phyloP scores from a whole-genome alignment of 1,140 invertebrate genomes.

The Nilaparvata lugens region DNA sequence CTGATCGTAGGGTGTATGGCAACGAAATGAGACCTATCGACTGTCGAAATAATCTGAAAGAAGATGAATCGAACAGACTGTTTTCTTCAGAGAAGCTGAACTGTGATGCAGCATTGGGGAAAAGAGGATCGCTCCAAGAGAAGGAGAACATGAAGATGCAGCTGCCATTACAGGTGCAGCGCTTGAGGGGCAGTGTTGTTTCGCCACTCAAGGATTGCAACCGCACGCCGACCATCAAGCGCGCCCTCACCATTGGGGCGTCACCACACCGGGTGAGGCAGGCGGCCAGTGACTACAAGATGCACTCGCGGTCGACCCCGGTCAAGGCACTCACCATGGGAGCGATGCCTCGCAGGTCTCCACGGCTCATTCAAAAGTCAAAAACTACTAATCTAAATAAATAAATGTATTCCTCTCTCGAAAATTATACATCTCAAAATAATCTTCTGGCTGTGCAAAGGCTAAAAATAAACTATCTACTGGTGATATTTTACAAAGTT shows the following conservation, averaged over 20 bases:
- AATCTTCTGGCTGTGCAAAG: too few relatives aligned
- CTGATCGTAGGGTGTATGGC: not conserved
- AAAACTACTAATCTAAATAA: not conserved
- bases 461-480: too few relatives aligned
- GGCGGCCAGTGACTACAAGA: not conserved
- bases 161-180: not conserved
- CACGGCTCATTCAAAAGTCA: not conserved
- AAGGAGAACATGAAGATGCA: not conserved
- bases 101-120: not conserved
- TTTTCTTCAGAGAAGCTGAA: not conserved
- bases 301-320: not conserved
- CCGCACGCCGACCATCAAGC: not conserved
- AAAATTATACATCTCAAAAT: too few relatives aligned
- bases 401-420: too few relatives aligned
- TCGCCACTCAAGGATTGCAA: not conserved
- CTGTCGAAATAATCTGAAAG: not conserved
- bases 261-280: not conserved
- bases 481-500: too few relatives aligned
- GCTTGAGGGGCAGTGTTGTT: not conserved
- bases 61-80: not conserved
- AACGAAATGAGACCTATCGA: not conserved
- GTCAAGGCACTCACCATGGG: not conserved
- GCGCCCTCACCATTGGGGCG: not conserved
- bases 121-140: not conserved
- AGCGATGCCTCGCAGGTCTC: not conserved